Percentiles rank a stretch among this genome's conserved stretches.
Evolutionary conservation across 2,113 vertebrate genomes (phyloP).

Genomic region (Gambusia holbrooki): DNA sequence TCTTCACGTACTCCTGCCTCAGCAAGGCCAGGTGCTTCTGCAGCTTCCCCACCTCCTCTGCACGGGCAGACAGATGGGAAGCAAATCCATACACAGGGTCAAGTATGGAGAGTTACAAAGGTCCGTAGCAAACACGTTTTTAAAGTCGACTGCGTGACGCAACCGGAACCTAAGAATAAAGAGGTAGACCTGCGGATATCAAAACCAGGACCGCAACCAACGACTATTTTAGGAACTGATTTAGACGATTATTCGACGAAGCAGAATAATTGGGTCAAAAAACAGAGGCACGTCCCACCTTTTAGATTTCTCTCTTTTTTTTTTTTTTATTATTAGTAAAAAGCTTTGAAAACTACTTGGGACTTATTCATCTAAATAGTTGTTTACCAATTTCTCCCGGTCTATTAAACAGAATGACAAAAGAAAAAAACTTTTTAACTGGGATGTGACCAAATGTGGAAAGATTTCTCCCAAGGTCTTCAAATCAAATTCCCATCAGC

Average conservation of each 20-base stretch:
- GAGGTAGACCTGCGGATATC: not conserved
- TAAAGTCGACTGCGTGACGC: not conserved
- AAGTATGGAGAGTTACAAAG: constrained; percentile 16
- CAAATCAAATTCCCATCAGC: constrained; percentile 1
- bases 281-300: no score
- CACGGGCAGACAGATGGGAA: not conserved
- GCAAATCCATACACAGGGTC: constrained; percentile 18
- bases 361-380: not conserved
- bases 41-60: constrained; percentile 99
- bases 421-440: no score
- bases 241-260: no score
- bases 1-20: constrained; percentile 97
- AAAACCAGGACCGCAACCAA: no score
- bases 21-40: constrained; percentile 98
- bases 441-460: no score
- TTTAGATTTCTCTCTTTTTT: no score
- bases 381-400: no score
- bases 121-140: not conserved
- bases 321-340: no score
- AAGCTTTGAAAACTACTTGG: not conserved
- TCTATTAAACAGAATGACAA: no score
- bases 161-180: not conserved
- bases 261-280: no score
- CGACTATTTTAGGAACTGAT: no score
- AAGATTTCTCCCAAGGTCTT: not conserved